These are phyloP conservation scores for Pempheris klunzingeri DNA, from an alignment of 2,797 vertebrate species.

Conservation along the genomic window DNA sequence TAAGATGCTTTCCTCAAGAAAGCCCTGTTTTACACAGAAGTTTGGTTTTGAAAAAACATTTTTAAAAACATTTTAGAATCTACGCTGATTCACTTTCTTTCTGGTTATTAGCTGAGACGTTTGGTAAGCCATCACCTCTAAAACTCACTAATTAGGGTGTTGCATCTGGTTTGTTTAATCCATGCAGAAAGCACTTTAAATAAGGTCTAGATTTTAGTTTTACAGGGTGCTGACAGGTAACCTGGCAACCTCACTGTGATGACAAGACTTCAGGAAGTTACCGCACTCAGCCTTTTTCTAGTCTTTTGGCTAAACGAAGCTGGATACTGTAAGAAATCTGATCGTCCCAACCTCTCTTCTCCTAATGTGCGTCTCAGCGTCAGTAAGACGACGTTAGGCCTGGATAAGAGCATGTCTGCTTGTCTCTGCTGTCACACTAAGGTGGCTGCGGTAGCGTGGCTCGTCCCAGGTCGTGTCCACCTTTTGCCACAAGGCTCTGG, in stretches of 20 bases:
- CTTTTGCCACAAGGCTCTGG: too few species aligned
- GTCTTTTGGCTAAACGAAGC: constrained; percentile 1
- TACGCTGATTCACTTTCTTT: not conserved
- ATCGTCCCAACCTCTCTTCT: not conserved
- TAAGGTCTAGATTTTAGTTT: too few species aligned
- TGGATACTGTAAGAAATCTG: not conserved
- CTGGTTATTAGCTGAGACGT: not conserved
- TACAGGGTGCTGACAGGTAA: not conserved
- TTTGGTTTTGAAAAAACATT: not conserved
- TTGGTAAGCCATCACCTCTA: not conserved
- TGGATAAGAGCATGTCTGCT: not conserved
- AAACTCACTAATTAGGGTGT: not conserved
- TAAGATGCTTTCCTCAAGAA: not conserved
- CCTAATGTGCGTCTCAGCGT: not conserved
- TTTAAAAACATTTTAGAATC: not conserved
- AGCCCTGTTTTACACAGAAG: not conserved
- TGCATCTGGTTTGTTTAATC: not conserved
- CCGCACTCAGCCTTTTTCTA: not conserved
- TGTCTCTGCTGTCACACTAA: not conserved
- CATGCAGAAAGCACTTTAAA: too few species aligned
- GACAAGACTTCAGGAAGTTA: not conserved
- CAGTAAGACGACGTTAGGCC: not conserved
- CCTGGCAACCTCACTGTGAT: too few species aligned
- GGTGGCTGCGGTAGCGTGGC: not conserved
- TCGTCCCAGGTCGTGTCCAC: too few species aligned